A percentile compares a stretch with the other conserved stretches of the same genome.
Conservation (phyloP, 2,797 vertebrate genomes). For the Rhynchonycteris naso region DNA sequence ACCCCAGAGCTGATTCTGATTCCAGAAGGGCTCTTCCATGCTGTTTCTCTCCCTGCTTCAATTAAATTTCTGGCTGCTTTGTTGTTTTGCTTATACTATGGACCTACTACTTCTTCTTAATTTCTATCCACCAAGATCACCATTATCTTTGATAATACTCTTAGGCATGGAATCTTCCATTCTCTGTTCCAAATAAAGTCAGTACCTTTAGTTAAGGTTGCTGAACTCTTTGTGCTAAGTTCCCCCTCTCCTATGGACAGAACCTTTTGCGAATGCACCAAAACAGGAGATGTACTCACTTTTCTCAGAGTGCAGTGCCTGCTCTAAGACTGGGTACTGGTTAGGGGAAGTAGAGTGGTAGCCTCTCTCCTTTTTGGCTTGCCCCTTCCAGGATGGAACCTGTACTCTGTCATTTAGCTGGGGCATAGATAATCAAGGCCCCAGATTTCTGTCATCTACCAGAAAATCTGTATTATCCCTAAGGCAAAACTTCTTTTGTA, state of each 20-base stretch:
- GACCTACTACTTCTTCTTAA: background rate
- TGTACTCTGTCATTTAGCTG: background rate
- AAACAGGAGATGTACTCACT: background rate
- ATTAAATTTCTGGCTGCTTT: background rate
- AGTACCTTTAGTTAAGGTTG: background rate
- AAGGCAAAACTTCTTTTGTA: background rate
- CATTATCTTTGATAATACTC: background rate
- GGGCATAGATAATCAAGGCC: background rate
- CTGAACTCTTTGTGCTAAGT: background rate
- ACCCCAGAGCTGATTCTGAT: background rate
- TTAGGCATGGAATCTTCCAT: background rate
- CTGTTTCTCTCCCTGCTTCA: background rate
- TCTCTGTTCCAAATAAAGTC: background rate
- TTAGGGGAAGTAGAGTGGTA: background rate
- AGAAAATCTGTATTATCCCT: background rate
- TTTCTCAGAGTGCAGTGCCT: background rate
- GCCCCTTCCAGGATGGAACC: background rate
- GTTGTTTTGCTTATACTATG: background rate
- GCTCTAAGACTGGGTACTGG: background rate
- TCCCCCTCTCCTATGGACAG: background rate
- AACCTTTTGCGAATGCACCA: background rate
- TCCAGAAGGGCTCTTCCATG: background rate
- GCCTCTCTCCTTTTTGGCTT: background rate
- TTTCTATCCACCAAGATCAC: background rate
- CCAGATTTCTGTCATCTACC: background rate